Percentiles rank a stretch among this genome's conserved stretches.
phyloP scores from a whole-genome alignment of 2,888 invertebrate species.

The Mythimna vitellina region DNA sequence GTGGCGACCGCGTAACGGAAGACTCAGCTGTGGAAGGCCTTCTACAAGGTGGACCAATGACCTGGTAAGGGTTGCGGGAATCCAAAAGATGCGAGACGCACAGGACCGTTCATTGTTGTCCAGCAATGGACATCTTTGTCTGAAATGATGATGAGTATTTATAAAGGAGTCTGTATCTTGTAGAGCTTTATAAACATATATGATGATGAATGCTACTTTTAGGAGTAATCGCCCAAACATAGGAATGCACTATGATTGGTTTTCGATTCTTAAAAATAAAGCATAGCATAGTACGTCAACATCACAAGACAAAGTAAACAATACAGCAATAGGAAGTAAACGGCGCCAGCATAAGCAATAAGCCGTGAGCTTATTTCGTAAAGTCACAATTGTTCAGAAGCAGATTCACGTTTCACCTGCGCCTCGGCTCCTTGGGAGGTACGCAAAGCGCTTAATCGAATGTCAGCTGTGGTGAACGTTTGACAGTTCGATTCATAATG shows the following conservation, averaged over 20 bases:
- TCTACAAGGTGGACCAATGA: too few relatives aligned
- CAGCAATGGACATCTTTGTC: too few relatives aligned
- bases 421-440: slow-evolving; percentile 19
- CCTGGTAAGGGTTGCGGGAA: too few relatives aligned
- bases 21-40: too few relatives aligned
- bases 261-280: background rate
- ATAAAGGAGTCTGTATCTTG: too few relatives aligned
- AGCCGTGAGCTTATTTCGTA: slow-evolving; percentile 12
- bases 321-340: slow-evolving; percentile 14
- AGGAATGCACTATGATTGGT: background rate
- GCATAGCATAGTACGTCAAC: background rate
- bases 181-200: too few relatives aligned
- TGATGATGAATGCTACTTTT: background rate
- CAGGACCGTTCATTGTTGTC: too few relatives aligned
- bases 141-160: too few relatives aligned
- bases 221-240: background rate
- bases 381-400: slow-evolving; percentile 30
- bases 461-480: slow-evolving; percentile 46
- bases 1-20: too few relatives aligned
- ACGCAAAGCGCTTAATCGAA: slow-evolving; percentile 50
- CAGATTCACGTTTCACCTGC: slow-evolving; percentile 31
- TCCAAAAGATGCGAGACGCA: too few relatives aligned
- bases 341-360: slow-evolving; percentile 20
- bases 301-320: slow-evolving; percentile 1
- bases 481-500: slow-evolving; percentile 51